phyloP scores from a whole-genome alignment of 2,113 vertebrate genomes.

The Eidolon helvum region DNA sequence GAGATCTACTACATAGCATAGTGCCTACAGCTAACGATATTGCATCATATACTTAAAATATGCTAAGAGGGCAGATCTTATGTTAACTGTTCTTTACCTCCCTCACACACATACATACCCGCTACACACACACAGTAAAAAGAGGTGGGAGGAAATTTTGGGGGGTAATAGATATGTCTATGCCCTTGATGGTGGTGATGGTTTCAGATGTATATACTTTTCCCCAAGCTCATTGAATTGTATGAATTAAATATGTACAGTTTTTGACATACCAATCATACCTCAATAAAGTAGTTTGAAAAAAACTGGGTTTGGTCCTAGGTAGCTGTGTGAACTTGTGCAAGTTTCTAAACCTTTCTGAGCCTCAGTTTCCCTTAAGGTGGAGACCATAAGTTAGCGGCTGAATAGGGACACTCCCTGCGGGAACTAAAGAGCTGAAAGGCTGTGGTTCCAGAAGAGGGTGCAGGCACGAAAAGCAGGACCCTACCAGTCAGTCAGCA shows the following conservation, averaged over 20 bases:
- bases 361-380: not conserved
- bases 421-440: not conserved
- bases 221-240: not conserved
- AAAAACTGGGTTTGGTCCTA: not conserved
- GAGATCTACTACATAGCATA: not conserved
- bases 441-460: not conserved
- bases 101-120: no score
- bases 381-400: not conserved
- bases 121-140: not conserved
- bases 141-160: not conserved
- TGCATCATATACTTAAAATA: not conserved
- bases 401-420: not conserved
- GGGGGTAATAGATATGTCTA: not conserved
- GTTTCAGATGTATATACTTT: not conserved
- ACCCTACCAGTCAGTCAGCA: accelerated
- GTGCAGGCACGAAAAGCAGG: not conserved
- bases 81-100: not conserved
- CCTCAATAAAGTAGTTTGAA: not conserved
- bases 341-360: not conserved
- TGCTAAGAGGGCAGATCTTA: not conserved
- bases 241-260: not conserved
- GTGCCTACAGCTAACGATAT: not conserved
- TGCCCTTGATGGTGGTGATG: not conserved
- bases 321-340: not conserved
- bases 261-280: not conserved